Conservation (phyloP, 2,888 invertebrate genomes). For the Salpingus planirostris region DNA sequence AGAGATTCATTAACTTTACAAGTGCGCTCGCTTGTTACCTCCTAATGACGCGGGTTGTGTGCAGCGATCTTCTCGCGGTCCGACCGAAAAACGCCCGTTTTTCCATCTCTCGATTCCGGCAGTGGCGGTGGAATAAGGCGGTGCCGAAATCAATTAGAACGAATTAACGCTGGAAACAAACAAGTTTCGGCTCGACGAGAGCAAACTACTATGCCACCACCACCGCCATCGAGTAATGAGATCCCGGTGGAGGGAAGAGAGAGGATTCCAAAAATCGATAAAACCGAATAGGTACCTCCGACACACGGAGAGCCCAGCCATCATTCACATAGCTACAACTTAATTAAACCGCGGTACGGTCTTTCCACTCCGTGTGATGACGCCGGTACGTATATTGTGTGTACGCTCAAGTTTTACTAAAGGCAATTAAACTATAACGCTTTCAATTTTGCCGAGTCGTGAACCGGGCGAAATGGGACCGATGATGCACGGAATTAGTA, state of each 20-base stretch:
- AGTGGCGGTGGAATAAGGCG: too few relatives aligned
- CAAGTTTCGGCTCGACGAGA: slow-evolving; percentile 13
- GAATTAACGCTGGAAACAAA: slow-evolving; percentile 14
- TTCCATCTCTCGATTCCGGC: too few relatives aligned
- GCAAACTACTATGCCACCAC: slow-evolving; percentile 10
- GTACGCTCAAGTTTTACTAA: slow-evolving; percentile 36
- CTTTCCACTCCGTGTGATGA: too few relatives aligned
- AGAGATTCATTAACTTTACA: slow-evolving; percentile 27
- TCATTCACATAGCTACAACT: slow-evolving; percentile 35
- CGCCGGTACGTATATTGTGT: slow-evolving; percentile 9
- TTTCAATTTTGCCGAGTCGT: slow-evolving; percentile 35
- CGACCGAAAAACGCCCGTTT: too few relatives aligned
- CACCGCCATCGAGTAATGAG: slow-evolving; percentile 17
- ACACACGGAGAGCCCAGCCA: too few relatives aligned
- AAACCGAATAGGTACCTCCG: slow-evolving; percentile 25
- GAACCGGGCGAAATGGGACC: too few relatives aligned
- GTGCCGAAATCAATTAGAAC: slow-evolving; percentile 17
- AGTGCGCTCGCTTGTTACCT: slow-evolving; percentile 24
- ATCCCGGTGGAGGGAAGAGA: slow-evolving; percentile 18
- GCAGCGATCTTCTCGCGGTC: too few relatives aligned
- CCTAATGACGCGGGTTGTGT: slow-evolving; percentile 22
- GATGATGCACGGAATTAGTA: too few relatives aligned
- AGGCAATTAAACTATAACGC: slow-evolving; percentile 37
- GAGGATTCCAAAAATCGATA: slow-evolving; percentile 30
- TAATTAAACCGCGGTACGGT: slow-evolving; percentile 35